Evolutionary conservation across 2,113 vertebrate species (phyloP).

Genomic region (Erpornis zantholeuca): DNA sequence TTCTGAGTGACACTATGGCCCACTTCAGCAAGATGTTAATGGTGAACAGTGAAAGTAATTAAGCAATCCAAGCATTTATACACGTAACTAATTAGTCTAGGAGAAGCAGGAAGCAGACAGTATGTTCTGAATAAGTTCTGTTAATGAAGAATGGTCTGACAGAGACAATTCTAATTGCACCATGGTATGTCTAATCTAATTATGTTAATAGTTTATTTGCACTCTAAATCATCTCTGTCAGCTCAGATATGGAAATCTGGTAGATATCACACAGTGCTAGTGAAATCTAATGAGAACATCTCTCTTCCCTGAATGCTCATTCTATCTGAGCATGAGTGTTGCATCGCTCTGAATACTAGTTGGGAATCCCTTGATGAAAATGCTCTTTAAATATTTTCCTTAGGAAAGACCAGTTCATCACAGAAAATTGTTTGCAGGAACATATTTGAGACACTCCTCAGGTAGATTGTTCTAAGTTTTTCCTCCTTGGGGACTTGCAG

Average conservation of each 20-base stretch:
- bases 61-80: not conserved
- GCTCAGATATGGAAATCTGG: not conserved
- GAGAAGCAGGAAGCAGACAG: not conserved
- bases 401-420: not conserved
- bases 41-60: slow-evolving; percentile 20
- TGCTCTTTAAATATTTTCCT: not conserved
- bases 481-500: not conserved
- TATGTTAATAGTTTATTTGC: slow-evolving; percentile 50
- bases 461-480: not conserved
- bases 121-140: slow-evolving; percentile 3
- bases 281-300: slow-evolving; percentile 7
- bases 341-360: not conserved
- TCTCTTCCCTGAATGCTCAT: not conserved
- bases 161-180: slow-evolving; percentile 18
- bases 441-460: not conserved
- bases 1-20: not conserved
- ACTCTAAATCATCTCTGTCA: slow-evolving; percentile 42
- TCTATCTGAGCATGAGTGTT: not conserved
- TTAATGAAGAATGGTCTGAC: slow-evolving; percentile 51
- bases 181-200: slow-evolving; percentile 35
- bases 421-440: not conserved
- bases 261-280: not conserved
- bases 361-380: not conserved
- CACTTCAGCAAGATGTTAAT: not conserved
- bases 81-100: not conserved